phyloP scores from a whole-genome alignment of 2,113 vertebrate species.

The Varanus komodoensis region DNA sequence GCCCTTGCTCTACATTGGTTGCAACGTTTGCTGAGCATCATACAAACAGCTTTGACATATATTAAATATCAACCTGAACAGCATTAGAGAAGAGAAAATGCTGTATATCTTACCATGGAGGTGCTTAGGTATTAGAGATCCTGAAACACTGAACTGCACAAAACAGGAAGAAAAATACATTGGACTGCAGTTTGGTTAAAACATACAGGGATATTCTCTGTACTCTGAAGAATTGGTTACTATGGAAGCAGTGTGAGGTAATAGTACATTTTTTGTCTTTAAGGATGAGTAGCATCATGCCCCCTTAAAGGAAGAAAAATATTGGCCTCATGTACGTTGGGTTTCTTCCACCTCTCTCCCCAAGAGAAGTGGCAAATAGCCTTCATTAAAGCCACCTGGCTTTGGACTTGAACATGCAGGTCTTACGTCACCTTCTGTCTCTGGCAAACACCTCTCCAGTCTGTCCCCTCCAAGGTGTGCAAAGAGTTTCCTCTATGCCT shows the following conservation, averaged over 20 bases:
- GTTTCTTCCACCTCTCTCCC: too few species aligned
- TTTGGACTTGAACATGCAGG: too few species aligned
- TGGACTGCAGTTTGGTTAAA: not conserved
- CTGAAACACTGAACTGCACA: not conserved
- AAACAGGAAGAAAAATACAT: not conserved
- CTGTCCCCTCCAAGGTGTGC: too few species aligned
- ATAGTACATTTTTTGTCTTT: too few species aligned
- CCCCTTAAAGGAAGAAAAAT: too few species aligned
- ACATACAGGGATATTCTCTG: not conserved
- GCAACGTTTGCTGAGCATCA: not conserved
- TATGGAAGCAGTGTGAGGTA: not conserved
- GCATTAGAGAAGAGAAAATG: not conserved
- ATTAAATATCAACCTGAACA: not conserved
- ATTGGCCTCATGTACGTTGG: too few species aligned
- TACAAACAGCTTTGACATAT: not conserved
- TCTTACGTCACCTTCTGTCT: too few species aligned
- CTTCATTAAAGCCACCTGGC: too few species aligned
- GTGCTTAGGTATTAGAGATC: not conserved
- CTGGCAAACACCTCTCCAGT: too few species aligned
- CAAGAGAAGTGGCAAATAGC: too few species aligned
- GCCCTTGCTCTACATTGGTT: not conserved
- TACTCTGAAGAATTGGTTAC: not conserved
- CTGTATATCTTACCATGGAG: not conserved
- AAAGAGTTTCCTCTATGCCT: too few species aligned
- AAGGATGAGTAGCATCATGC: too few species aligned